Evolutionary conservation across 2,113 vertebrate species (phyloP).

Genomic region (Mormyrus lacerda): DNA sequence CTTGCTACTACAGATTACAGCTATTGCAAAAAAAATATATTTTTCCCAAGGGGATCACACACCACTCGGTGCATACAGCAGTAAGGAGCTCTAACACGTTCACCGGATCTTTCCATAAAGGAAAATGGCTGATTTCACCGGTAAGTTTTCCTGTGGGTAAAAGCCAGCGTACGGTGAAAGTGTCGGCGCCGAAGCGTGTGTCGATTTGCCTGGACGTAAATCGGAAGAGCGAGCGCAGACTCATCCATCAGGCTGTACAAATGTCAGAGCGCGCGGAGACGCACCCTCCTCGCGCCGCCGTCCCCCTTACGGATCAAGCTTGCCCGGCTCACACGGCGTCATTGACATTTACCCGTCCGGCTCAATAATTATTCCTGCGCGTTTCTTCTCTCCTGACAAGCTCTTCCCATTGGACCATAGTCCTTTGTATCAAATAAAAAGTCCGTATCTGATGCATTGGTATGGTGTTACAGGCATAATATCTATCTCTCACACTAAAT

Average conservation of each 20-base stretch:
- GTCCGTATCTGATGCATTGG: background rate
- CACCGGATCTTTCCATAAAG: background rate
- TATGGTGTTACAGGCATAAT: background rate
- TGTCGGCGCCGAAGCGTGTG: background rate
- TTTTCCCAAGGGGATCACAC: background rate
- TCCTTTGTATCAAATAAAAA: background rate
- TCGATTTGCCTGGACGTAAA: background rate
- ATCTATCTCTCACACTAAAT: background rate
- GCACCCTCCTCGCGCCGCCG: background rate
- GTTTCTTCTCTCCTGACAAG: background rate
- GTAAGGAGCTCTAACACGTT: background rate
- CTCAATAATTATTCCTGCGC: constrained; percentile 16
- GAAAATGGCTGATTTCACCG: background rate
- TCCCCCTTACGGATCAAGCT: background rate
- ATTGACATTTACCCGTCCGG: constrained; percentile 22
- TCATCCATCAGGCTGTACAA: constrained; percentile 4
- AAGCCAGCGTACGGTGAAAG: no score
- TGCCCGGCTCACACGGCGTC: background rate
- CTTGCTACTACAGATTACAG: background rate
- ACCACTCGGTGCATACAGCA: background rate
- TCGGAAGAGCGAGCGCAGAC: background rate
- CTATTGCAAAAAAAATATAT: background rate
- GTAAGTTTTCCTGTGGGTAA: background rate
- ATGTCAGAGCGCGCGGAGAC: constrained; percentile 2
- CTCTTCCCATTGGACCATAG: background rate